Evolutionary conservation across 2,888 invertebrate genomes (phyloP).

Genomic region (Reticulitermes lucifugus): DNA sequence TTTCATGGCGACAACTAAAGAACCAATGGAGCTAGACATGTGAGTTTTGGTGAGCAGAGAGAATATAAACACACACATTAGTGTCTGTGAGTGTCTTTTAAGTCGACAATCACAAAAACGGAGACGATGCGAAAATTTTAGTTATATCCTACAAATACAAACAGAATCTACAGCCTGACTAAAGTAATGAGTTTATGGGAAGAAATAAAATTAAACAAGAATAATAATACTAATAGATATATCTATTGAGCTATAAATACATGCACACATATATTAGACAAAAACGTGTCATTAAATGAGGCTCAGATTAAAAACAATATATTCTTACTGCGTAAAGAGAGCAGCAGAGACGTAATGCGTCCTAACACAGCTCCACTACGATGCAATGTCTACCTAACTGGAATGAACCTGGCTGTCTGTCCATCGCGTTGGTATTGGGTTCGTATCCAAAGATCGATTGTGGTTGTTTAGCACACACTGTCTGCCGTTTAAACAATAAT

Average conservation of each 20-base stretch:
- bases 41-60: too few relatives aligned
- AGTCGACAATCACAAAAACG: too few relatives aligned
- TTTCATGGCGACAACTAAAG: too few relatives aligned
- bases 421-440: neutral
- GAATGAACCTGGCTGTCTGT: neutral
- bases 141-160: too few relatives aligned
- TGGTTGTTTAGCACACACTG: conserved; percentile 18
- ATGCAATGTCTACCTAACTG: neutral
- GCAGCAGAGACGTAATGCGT: neutral
- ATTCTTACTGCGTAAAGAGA: neutral
- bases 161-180: too few relatives aligned
- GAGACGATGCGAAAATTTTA: too few relatives aligned
- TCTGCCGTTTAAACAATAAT: conserved; percentile 36
- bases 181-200: too few relatives aligned
- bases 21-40: too few relatives aligned
- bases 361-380: neutral
- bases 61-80: too few relatives aligned
- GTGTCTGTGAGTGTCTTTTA: too few relatives aligned
- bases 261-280: neutral
- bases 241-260: neutral
- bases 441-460: conserved; percentile 11
- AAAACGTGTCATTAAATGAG: neutral
- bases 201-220: neutral
- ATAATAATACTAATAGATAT: neutral
- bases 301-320: neutral